A percentile compares a stretch with the other conserved stretches of the same genome.
Evolutionary conservation across 2,113 vertebrate species (phyloP).

Genomic region (Chamaetylas fuelleborni): DNA sequence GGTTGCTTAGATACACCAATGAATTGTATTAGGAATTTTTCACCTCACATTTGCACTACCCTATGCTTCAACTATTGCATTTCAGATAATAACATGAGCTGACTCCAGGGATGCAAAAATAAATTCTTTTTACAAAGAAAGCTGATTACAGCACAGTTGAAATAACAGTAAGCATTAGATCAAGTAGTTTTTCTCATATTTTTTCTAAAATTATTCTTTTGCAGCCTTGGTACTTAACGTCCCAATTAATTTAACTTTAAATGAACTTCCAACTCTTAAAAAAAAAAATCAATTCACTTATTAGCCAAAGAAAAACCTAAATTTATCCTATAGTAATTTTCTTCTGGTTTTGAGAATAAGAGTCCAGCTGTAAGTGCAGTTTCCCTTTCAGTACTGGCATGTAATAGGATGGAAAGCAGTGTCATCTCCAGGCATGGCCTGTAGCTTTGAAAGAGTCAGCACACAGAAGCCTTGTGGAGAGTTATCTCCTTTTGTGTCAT

Average conservation of each 20-base stretch:
- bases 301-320: background rate
- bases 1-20: slow-evolving; percentile 36
- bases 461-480: background rate
- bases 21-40: slow-evolving; percentile 27
- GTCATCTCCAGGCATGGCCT: background rate
- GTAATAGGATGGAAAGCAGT: background rate
- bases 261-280: background rate
- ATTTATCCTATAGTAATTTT: background rate
- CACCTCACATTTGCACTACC: slow-evolving; percentile 8
- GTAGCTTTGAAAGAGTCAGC: background rate
- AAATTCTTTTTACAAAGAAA: background rate
- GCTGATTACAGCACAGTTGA: background rate
- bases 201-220: background rate
- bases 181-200: background rate
- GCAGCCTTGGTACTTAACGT: background rate
- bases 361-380: background rate
- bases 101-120: background rate
- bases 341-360: background rate
- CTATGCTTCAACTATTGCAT: background rate
- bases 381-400: background rate
- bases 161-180: background rate
- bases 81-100: background rate
- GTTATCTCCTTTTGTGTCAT: background rate
- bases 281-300: background rate
- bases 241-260: background rate